phyloP scores from a whole-genome alignment of 2,797 vertebrate genomes.

The Anisognathus igniventris region DNA sequence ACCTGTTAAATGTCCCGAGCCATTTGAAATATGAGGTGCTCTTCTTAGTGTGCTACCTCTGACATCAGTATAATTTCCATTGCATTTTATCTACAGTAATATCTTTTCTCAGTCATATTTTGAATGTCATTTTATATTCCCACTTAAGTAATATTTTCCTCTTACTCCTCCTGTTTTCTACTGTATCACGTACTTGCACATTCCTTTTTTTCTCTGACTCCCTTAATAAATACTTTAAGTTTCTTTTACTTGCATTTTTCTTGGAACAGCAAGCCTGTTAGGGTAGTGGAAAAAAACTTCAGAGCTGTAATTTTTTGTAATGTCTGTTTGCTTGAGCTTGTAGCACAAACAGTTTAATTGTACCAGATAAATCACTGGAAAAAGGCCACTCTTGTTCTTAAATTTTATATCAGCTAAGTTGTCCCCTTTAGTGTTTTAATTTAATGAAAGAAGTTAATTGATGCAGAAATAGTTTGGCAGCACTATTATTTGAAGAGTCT shows the following conservation, averaged over 20 bases:
- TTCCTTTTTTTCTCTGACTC: neutral
- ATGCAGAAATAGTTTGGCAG: constrained; percentile 10
- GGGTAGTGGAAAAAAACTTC: neutral
- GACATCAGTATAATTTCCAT: neutral
- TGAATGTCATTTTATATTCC: neutral
- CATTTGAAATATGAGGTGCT: neutral
- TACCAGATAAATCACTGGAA: neutral
- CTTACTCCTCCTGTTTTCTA: neutral
- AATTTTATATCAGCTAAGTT: constrained; percentile 14
- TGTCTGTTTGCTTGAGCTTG: neutral
- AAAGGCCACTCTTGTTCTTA: neutral
- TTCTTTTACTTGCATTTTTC: neutral
- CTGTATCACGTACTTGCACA: neutral
- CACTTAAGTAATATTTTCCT: neutral
- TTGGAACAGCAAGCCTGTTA: neutral
- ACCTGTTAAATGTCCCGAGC: neutral
- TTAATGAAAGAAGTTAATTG: constrained; percentile 52
- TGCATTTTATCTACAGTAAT: neutral
- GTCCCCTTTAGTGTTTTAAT: constrained; percentile 38
- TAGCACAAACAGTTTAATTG: neutral
- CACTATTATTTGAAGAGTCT: neutral
- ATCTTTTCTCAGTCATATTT: neutral
- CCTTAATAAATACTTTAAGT: neutral
- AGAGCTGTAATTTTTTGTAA: neutral
- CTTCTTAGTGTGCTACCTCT: neutral